A percentile compares a stretch with the other conserved stretches of the same genome.
Conservation (phyloP, 2,797 vertebrate genomes). For the Podargus strigoides region DNA sequence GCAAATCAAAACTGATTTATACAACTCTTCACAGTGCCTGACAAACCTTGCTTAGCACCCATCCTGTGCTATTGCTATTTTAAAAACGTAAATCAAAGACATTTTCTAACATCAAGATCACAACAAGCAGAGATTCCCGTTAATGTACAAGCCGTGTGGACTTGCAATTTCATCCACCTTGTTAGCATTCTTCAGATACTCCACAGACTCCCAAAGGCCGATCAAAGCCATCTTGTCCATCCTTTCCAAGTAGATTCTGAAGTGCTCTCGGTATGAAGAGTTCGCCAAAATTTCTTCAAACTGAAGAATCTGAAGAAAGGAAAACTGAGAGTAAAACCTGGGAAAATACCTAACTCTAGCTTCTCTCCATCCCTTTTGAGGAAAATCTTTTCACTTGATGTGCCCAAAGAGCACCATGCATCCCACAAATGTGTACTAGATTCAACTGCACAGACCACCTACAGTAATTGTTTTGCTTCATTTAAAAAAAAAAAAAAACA, state of each 20-base stretch:
- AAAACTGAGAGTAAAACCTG: neutral
- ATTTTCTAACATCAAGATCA: neutral
- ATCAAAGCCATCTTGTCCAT: slow-evolving; percentile 90
- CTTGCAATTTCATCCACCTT: slow-evolving; percentile 78
- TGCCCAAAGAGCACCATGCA: neutral
- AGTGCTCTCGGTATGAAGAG: slow-evolving; percentile 85
- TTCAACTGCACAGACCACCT: neutral
- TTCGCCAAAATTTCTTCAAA: slow-evolving; percentile 93
- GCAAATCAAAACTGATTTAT: neutral
- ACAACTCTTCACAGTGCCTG: neutral
- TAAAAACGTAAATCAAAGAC: neutral
- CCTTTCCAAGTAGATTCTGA: slow-evolving; percentile 90
- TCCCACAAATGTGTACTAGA: neutral
- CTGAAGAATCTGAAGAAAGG: slow-evolving; percentile 86
- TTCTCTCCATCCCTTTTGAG: neutral
- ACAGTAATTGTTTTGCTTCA: neutral
- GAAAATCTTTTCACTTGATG: neutral
- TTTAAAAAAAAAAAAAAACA: neutral
- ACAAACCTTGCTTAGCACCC: neutral
- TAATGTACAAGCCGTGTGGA: neutral
- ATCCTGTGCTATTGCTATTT: neutral
- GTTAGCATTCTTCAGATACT: slow-evolving; percentile 89
- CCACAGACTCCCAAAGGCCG: slow-evolving; percentile 93
- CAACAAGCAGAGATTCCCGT: neutral
- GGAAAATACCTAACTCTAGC: neutral